A percentile compares a stretch with the other conserved stretches of the same genome.
These are phyloP conservation scores for Turritopsis dohrnii DNA, from an alignment of 30 jellyfish, hydroid and myxozoan species.

Conservation along the genomic window DNA sequence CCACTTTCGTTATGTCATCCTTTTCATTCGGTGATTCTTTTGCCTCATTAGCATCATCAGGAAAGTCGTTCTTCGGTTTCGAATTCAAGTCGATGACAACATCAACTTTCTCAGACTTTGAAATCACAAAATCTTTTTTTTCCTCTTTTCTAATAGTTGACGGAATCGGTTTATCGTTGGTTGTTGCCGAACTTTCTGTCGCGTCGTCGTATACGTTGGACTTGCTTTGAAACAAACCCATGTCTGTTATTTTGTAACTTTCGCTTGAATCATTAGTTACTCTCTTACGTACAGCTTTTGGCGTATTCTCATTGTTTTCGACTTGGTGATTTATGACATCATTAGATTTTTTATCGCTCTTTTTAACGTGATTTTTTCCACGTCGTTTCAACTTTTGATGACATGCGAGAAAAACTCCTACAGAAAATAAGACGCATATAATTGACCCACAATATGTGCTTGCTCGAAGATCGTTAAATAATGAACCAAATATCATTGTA, in stretches of 20 bases:
- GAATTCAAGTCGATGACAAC: not conserved
- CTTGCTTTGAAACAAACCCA: slow-evolving; percentile 11
- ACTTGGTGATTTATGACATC: not conserved
- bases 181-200: not conserved
- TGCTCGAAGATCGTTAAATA: not conserved
- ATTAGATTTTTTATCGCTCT: not conserved
- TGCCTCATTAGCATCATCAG: not conserved
- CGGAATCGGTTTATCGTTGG: not conserved
- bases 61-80: not conserved
- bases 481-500: not conserved
- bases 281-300: slow-evolving; percentile 5
- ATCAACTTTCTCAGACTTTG: not conserved
- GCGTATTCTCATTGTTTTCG: not conserved
- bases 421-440: not conserved
- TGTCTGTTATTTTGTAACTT: not conserved
- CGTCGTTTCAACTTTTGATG: slow-evolving; percentile 20
- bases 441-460: not conserved
- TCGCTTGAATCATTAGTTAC: not conserved
- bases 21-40: not conserved
- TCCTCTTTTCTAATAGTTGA: not conserved
- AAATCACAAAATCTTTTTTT: not conserved
- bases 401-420: slow-evolving; percentile 27
- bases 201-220: not conserved
- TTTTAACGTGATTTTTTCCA: not conserved
- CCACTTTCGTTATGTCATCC: not conserved